Conservation (phyloP, 2,888 invertebrate genomes). For the Dioctria linearis region DNA sequence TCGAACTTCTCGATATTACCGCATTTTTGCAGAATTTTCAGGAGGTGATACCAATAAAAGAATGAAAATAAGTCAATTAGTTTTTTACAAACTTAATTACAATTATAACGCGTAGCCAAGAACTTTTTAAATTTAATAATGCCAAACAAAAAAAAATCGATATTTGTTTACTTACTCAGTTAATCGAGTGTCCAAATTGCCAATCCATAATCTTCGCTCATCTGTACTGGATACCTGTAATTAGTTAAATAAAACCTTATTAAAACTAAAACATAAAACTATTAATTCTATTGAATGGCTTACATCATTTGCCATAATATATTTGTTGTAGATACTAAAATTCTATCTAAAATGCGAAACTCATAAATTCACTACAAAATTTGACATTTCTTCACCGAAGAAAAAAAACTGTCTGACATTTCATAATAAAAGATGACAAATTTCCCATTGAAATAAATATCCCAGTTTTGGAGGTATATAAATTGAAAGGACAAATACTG, state of each 20-base stretch:
- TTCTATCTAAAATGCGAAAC: too few species aligned
- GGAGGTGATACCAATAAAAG: conserved; percentile 91
- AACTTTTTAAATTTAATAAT: background rate
- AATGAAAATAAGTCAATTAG: conserved; percentile 61
- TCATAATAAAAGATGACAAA: too few species aligned
- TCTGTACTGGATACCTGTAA: conserved; percentile 60
- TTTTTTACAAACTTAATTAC: conserved; percentile 30
- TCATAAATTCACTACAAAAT: too few species aligned
- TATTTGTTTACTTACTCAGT: conserved; percentile 87
- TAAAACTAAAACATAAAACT: background rate
- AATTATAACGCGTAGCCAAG: conserved; percentile 10
- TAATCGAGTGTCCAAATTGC: conserved; percentile 90
- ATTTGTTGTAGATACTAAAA: too few species aligned
- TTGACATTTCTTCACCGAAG: too few species aligned
- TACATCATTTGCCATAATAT: conserved; percentile 55
- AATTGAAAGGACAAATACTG: too few species aligned
- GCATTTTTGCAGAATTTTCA: conserved; percentile 96
- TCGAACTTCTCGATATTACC: conserved; percentile 96
- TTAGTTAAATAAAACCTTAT: background rate
- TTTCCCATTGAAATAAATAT: too few species aligned
- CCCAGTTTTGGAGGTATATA: too few species aligned
- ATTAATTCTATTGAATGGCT: conserved; percentile 4
- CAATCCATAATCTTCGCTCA: conserved; percentile 83
- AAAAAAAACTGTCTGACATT: too few species aligned
- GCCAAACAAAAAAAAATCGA: conserved; percentile 48